Conservation (phyloP, 1,140 invertebrate species). For the Oscheius sp. region DNA sequence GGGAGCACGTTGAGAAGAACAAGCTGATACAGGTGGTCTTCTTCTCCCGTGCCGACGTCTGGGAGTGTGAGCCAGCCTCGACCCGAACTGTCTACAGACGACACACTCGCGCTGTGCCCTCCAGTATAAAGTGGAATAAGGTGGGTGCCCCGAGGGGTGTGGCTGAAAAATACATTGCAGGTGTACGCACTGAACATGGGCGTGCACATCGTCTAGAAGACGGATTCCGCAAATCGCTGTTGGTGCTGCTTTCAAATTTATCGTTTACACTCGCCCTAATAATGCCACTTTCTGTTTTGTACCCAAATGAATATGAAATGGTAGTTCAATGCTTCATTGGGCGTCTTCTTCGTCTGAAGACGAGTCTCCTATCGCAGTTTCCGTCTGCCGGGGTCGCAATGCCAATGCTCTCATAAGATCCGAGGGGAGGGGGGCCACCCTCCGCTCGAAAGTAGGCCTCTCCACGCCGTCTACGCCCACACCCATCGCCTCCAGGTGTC, state of each 20-base stretch:
- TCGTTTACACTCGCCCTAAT: too few species aligned
- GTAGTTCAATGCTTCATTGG: too few species aligned
- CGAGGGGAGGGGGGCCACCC: too few species aligned
- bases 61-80: slow-evolving; percentile 25
- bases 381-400: too few species aligned
- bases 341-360: too few species aligned
- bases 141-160: neutral
- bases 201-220: slow-evolving; percentile 36
- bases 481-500: neutral
- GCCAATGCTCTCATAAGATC: too few species aligned
- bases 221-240: too few species aligned
- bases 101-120: slow-evolving; percentile 41
- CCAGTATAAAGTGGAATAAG: slow-evolving; percentile 39
- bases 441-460: too few species aligned
- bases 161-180: slow-evolving; percentile 9
- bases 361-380: too few species aligned
- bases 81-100: slow-evolving; percentile 28
- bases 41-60: slow-evolving; percentile 32
- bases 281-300: too few species aligned
- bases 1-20: slow-evolving; percentile 27
- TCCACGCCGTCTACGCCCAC: neutral
- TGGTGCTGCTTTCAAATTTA: too few species aligned
- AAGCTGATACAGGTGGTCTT: slow-evolving; percentile 35
- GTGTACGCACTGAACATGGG: slow-evolving; percentile 45
- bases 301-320: too few species aligned